Base-by-base conservation (phyloP, 92 coral and sea anemone species). In the Epizoanthus ramosus region DNA sequence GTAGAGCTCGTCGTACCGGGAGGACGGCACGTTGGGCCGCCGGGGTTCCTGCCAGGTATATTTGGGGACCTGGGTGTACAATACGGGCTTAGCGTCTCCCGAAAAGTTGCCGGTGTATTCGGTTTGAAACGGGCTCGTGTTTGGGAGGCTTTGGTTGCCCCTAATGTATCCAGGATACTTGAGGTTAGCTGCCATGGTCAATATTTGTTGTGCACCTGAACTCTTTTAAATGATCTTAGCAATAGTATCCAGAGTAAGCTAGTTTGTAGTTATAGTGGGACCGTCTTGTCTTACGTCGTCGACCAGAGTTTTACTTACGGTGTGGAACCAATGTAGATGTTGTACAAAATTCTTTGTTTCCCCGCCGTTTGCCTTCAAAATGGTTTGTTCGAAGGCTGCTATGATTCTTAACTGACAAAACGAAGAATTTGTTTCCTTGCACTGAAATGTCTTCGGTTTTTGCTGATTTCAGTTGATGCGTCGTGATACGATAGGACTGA, bases 41-140 rank as follows among this genome's bases (percentile, higher is more conserved):
- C 91, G 85, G 37, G 92, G 93, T 28, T 87, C 93, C 9, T 64
- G 43, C 93, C 93, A 92, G 2, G 84, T 70, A 68, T 92, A 79
- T 66, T 81, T 87, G 6, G 93, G 93, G 18, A 92, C 81, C 72
- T 90, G 92, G 69, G 89, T 76, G 87, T 81, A 53, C 28, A 90
- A 31, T 50, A 81, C 85, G 57, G 90, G 89, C 64, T 83, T 79
- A 16, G 77, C 45, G 22, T 88, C 85, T 53, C 71, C 81, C 61
- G 91, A 92, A 65, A 84, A 87, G 60, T 86, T 89, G 6, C 88
- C 84, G 28, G 66, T 73, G 47, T 92, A 92, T 57, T 90, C 93
- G 21, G 96, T 92, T 43, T 82, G 90, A 63, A 89, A 85, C 68
- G 87, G 87, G 8, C 83, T 25, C 3, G 80, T 24, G 57, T 43